Evolutionary conservation across 2,888 invertebrate species (phyloP), one percentile per base, ranked within the genome.

Genomic region (Nemurella pictetii): DNA sequence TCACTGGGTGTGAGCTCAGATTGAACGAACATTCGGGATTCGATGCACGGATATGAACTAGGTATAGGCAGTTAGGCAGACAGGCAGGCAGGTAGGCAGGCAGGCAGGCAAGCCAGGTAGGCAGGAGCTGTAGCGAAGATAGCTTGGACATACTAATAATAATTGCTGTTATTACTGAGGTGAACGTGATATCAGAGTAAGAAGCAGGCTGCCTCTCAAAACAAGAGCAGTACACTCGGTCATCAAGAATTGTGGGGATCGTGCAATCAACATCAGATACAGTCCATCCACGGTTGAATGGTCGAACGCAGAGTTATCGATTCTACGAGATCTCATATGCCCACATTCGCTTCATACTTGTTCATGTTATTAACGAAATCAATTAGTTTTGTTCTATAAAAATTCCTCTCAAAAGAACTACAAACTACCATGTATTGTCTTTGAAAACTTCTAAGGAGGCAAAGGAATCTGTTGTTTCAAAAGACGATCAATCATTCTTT

Each of bases 161-260:
- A 86, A 86, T 85, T 86, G 86, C 84, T 30, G 85, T 85, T 55
- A 85, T 86, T 86, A 86, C 83, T 81, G 36, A 81, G 32, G 36
- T 9, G 35, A 72, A 85, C 85, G 83, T 84, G 85, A 84, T 83
- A 36, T 74, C 73, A 85, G 86, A 85, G 74, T 29, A 83, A 32
- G 73, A 83, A 83, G 72, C 30, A 9, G 74, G 72, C 30, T 0
- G 74, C 30, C 30, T 30, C 55, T 74, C 55, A 77, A 81, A 55
- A 73, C 29, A 28, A 75, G 32, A 73, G 72, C 32, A 83, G 75
- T 75, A 83, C 29, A 73, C 83, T 83, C 83, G 75, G 55, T 55
- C 55, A 55, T 55, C 55, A 20, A 55, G 55, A 2, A 20, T 55
- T 55, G 55, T 55, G 55, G 55, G 55, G 15, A 55, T 55, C 55